Conservation (phyloP, 2,113 vertebrate genomes). For the Lagopus muta region DNA sequence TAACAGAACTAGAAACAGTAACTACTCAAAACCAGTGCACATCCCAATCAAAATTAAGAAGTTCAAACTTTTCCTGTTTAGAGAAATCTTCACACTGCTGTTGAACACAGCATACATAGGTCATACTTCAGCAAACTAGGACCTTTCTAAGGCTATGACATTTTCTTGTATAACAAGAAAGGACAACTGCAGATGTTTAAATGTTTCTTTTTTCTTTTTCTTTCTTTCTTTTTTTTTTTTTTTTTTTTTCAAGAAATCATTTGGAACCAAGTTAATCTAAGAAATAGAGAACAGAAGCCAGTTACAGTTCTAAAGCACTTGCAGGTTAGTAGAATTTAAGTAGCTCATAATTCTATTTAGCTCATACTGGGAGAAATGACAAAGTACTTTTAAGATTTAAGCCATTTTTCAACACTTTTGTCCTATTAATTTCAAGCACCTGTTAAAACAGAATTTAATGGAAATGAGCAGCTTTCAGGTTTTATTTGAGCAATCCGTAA, state of each 20-base stretch:
- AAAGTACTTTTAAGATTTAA: background rate
- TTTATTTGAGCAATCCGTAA: no score
- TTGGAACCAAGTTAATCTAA: background rate
- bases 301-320: background rate
- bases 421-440: background rate
- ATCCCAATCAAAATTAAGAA: background rate
- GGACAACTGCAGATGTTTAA: background rate
- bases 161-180: background rate
- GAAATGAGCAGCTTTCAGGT: background rate
- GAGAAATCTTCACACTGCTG: background rate
- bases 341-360: background rate
- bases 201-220: background rate
- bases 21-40: background rate
- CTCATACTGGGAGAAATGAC: background rate
- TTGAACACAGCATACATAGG: background rate
- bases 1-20: background rate
- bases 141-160: background rate
- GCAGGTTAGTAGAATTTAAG: background rate
- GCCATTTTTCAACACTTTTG: background rate
- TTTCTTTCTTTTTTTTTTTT: background rate
- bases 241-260: background rate
- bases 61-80: background rate
- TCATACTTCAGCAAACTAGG: background rate
- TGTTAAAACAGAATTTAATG: background rate
- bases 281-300: background rate